A percentile compares a stretch with the other conserved stretches of the same genome.
Conservation (phyloP, 2,113 vertebrate species). For the Indicator maculatus region DNA sequence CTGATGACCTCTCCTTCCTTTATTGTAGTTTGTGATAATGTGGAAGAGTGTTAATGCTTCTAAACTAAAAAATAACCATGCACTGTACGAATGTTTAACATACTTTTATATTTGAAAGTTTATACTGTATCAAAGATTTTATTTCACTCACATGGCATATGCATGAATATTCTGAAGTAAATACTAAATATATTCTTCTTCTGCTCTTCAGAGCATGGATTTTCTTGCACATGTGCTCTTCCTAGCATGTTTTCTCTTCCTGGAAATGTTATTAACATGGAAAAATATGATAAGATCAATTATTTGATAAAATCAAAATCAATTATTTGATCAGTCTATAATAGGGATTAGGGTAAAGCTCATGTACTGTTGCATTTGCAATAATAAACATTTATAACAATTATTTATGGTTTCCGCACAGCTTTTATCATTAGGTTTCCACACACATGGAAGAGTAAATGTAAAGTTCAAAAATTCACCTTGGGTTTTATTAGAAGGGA, state of each 20-base stretch:
- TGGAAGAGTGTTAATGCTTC: background rate
- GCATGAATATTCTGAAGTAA: background rate
- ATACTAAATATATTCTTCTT: background rate
- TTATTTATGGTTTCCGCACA: slow-evolving; percentile 1
- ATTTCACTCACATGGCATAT: background rate
- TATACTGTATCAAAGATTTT: background rate
- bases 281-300: background rate
- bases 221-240: background rate
- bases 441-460: background rate
- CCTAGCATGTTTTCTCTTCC: background rate
- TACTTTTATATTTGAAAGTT: slow-evolving; percentile 7
- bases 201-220: background rate
- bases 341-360: background rate
- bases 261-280: background rate
- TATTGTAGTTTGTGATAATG: slow-evolving; percentile 5
- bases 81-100: background rate
- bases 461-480: background rate
- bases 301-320: too few relatives aligned
- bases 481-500: slow-evolving; percentile 9
- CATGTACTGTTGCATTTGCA: background rate
- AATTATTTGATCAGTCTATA: background rate
- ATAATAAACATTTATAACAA: background rate
- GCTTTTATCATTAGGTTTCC: slow-evolving; percentile 1
- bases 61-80: background rate
- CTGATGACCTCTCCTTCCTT: slow-evolving; percentile 1